Percentiles rank a stretch among this genome's conserved stretches.
Conservation (phyloP, 2,113 vertebrate species). For the Sturnus vulgaris region DNA sequence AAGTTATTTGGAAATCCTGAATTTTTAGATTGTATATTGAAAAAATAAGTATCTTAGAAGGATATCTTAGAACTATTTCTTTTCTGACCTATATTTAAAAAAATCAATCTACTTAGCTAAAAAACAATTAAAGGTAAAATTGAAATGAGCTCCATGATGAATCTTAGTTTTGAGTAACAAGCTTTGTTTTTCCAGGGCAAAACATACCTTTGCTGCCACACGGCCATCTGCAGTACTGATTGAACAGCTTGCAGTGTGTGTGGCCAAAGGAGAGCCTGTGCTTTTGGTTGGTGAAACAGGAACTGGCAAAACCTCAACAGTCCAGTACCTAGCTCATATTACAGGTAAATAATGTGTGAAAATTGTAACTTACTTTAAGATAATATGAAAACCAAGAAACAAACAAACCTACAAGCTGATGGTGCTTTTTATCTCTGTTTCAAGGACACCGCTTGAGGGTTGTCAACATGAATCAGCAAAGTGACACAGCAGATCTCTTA, state of each 20-base stretch:
- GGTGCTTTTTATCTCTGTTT: background rate
- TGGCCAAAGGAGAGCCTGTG: constrained; percentile 86
- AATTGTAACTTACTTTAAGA: background rate
- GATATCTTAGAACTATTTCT: background rate
- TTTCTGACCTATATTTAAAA: background rate
- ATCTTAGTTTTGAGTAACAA: background rate
- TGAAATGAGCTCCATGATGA: background rate
- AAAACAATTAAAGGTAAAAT: background rate
- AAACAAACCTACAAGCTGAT: background rate
- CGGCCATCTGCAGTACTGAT: constrained; percentile 87
- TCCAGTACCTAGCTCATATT: constrained; percentile 88
- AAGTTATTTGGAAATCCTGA: background rate
- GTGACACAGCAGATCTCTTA: constrained; percentile 92
- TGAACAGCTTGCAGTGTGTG: constrained; percentile 90
- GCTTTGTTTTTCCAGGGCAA: constrained; percentile 68
- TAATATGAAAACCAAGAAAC: background rate
- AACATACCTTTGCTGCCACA: constrained; percentile 88
- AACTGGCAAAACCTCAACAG: constrained; percentile 93
- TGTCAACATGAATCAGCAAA: constrained; percentile 99
- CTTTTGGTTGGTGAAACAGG: constrained; percentile 95
- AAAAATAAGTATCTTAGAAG: background rate
- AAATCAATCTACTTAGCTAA: background rate
- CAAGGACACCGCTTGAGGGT: constrained; percentile 87
- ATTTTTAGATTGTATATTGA: background rate
- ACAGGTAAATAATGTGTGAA: constrained; percentile 76